A percentile compares a stretch with the other conserved stretches of the same genome.
phyloP scores from a whole-genome alignment of 2,113 vertebrate species.

The Protobothrops mucrosquamatus region DNA sequence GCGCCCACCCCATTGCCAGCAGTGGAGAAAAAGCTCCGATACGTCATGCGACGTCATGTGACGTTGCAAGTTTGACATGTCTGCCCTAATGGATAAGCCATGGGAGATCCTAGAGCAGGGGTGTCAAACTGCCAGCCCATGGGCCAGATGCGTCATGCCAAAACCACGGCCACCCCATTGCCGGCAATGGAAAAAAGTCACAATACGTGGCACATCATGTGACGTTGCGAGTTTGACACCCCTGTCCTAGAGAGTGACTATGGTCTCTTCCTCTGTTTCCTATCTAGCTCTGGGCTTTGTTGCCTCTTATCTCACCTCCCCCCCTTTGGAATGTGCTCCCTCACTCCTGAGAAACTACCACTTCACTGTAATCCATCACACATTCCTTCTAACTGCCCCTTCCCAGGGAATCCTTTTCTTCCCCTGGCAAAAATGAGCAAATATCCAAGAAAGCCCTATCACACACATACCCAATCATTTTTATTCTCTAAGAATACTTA shows the following conservation, averaged over 20 bases:
- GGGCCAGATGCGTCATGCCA: too few relatives aligned
- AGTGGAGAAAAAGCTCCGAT: too few relatives aligned
- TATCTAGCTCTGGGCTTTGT: background rate
- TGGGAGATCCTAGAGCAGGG: background rate
- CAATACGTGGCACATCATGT: too few relatives aligned
- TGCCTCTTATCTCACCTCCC: background rate
- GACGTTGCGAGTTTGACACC: too few relatives aligned
- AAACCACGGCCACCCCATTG: too few relatives aligned
- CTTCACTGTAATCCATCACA: background rate
- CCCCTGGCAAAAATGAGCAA: background rate
- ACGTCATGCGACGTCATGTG: too few relatives aligned
- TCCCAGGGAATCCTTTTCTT: background rate
- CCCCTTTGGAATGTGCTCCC: background rate
- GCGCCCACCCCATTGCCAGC: too few relatives aligned
- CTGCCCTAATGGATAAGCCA: background rate
- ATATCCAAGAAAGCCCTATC: background rate
- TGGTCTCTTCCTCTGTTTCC: background rate
- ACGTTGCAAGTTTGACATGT: too few relatives aligned
- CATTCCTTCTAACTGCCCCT: background rate
- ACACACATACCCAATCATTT: background rate
- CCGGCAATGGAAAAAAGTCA: too few relatives aligned
- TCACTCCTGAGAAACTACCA: background rate
- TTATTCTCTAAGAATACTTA: background rate
- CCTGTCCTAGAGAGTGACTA: background rate
- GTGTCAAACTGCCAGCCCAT: too few relatives aligned